Conservation (phyloP, 2,113 vertebrate species). For the Nesoenas mayeri region DNA sequence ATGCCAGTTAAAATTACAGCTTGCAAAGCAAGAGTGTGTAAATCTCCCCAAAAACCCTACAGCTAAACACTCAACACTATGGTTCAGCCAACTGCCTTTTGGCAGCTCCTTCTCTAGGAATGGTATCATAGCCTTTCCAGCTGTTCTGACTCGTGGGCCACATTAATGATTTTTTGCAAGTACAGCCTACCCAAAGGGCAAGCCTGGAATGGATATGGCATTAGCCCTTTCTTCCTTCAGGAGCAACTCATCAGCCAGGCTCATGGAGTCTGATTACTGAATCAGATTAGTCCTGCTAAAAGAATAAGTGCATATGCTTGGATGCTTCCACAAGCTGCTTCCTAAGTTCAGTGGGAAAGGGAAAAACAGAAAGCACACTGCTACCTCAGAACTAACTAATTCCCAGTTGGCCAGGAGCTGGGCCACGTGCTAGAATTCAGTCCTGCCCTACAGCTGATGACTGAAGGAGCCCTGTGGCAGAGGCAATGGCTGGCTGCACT, state of each 20-base stretch:
- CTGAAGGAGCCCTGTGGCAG: background rate
- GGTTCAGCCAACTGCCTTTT: background rate
- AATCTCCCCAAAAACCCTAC: background rate
- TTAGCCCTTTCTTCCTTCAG: background rate
- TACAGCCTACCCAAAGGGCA: fast-evolving
- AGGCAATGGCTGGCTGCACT: background rate
- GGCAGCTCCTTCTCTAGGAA: background rate
- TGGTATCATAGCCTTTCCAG: background rate
- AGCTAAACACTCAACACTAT: background rate
- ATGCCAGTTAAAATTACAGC: background rate
- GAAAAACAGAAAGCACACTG: background rate
- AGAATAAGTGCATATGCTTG: background rate
- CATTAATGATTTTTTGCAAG: background rate
- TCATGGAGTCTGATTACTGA: background rate
- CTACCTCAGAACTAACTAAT: background rate
- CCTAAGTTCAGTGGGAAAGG: fast-evolving
- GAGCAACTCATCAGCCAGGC: background rate
- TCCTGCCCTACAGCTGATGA: background rate
- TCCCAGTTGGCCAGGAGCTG: background rate
- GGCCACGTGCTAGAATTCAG: background rate
- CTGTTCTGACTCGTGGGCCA: background rate
- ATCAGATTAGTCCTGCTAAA: background rate
- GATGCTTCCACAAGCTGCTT: background rate
- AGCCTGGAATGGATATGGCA: fast-evolving
- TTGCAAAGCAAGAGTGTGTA: background rate